Evolutionary conservation across 2,888 invertebrate genomes (phyloP), one percentile per base, ranked within the genome.

Genomic region (Apamea epomidion): DNA sequence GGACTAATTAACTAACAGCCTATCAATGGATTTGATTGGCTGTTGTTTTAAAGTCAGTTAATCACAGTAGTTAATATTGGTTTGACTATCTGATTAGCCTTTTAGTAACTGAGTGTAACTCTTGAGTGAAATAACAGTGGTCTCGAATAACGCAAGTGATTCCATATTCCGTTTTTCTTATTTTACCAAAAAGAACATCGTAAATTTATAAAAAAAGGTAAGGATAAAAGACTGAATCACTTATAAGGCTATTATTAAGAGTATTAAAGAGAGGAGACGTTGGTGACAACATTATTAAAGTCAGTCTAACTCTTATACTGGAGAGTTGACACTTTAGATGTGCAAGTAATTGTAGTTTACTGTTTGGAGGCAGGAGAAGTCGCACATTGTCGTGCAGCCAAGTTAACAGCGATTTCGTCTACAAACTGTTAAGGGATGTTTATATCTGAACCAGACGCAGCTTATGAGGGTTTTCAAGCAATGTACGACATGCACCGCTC

Each of bases 201-300:
- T 70, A 21, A 48, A 64, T 21, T 18, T 60, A 65, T 67, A 69
- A 78, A 67, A 83, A 37, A 80, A 82, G 51, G 62, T 84, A 78
- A 78, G 71, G 79, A 76, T 78, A 79, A 70, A 89, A 88, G 87
- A 88, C 87, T 89, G 85, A 90, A 82, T 87, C 87, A 85, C 72
- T 86, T 77, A 75, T 89, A 88, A 89, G 87, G 83, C 77, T 89
- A 81, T 88, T 79, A 78, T 89, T 82, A 89, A 83, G 86, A 81
- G 54, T 80, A 81, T 78, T 84, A 81, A 78, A 75, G 76, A 76
- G 65, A 69, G 64, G 68, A 75, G 74, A 64, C 54, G 72, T 75
- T 62, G 45, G 64, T 16, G 64, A 62, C 54, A 45, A 29, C n/a
- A 42, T 70, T 16, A 37, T 32, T 1, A 62, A 62, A 68, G 54